A percentile compares a stretch with the other conserved stretches of the same genome.
Evolutionary conservation across 2,113 vertebrate genomes (phyloP).

Genomic region (Rhizomys pruinosus): DNA sequence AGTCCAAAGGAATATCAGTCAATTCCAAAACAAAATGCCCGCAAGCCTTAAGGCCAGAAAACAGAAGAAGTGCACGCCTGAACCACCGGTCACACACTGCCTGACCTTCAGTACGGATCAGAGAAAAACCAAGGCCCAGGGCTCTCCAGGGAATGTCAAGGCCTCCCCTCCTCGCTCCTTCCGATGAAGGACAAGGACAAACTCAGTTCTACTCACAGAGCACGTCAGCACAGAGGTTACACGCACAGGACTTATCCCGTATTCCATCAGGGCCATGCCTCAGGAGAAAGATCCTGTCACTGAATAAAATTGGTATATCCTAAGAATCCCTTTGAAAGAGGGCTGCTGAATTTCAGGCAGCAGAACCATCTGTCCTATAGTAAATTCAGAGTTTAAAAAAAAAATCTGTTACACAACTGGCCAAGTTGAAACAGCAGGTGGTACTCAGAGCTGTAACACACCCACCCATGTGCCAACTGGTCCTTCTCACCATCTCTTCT

Average conservation of each 20-base stretch:
- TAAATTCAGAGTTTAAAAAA: not conserved
- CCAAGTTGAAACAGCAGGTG: not conserved
- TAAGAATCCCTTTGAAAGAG: not conserved
- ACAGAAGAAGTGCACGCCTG: not conserved
- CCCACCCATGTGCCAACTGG: not conserved
- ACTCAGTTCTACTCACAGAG: not conserved
- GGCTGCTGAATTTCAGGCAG: not conserved
- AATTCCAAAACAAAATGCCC: not conserved
- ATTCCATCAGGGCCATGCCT: not conserved
- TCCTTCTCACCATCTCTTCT: not conserved
- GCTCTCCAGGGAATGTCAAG: not conserved
- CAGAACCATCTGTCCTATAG: not conserved
- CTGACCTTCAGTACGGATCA: constrained; percentile 26
- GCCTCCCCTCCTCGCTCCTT: not conserved
- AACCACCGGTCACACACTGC: accelerated
- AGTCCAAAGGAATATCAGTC: not conserved
- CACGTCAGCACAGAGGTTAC: accelerated
- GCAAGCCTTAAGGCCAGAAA: not conserved
- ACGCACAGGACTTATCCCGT: not conserved
- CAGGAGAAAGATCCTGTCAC: not conserved
- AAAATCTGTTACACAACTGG: not conserved
- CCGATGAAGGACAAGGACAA: not conserved
- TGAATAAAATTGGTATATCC: not conserved
- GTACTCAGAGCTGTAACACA: too few species aligned
- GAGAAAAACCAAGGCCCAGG: not conserved